A percentile compares a stretch with the other conserved stretches of the same genome.
These are phyloP conservation scores for Eunapius fragilis DNA, from an alignment of 37 sponge, comb jelly and placozoan species.

Conservation along the genomic window DNA sequence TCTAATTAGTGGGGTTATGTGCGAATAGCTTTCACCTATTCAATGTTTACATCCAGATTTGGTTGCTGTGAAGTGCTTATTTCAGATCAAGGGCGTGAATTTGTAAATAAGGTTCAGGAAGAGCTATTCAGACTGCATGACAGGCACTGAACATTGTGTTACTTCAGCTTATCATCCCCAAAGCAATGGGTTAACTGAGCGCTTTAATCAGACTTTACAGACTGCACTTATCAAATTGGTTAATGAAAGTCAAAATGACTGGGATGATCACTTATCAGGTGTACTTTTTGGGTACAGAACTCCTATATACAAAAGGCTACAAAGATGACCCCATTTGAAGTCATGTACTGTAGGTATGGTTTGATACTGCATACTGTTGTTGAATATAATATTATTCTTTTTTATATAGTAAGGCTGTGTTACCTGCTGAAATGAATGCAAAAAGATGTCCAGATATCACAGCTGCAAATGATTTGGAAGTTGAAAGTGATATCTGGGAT, in stretches of 20 bases:
- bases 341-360: not conserved
- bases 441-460: not conserved
- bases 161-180: no score
- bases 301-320: not conserved
- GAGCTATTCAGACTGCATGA: constrained; percentile 18
- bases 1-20: not conserved
- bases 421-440: not conserved
- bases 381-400: not conserved
- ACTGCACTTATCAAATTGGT: no score
- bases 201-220: no score
- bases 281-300: constrained; percentile 6
- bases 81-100: constrained; percentile 41
- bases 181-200: no score
- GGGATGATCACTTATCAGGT: not conserved
- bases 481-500: not conserved
- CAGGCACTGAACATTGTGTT: constrained; percentile 9
- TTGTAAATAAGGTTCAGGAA: constrained; percentile 12
- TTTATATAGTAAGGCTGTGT: not conserved
- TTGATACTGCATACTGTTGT: not conserved
- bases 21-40: not conserved
- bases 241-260: no score
- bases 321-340: constrained; percentile 9
- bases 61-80: constrained; percentile 21
- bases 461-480: not conserved
- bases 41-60: constrained; percentile 4